Base-by-base conservation (phyloP, 2,797 vertebrate species). In the Lepilemur septentrionalis region DNA sequence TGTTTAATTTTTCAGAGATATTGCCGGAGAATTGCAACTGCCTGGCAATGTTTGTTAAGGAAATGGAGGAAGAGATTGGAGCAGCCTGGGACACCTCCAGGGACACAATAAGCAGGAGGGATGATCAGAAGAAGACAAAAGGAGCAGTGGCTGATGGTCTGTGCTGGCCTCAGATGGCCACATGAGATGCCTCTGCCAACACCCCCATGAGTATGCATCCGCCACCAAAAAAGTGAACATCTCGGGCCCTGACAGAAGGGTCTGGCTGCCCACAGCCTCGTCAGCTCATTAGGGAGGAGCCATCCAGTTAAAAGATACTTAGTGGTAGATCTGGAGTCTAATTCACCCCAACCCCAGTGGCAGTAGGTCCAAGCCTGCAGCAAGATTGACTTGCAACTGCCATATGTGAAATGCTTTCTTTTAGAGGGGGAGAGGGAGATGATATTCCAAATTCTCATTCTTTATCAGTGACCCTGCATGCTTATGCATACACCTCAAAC, bases 1-100 rank as follows among this genome's bases (percentile, higher is more conserved):
- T 48, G 69, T 73, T 84, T 83, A 88, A n/a, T 97, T 96, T 95
- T 73, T 93, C 96, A 97, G 73, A 69, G 35, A 94, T 84, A 28
- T 4, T n/a, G 86, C 78, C 0, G 35, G 61, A 69, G 73, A 90
- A 91, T 50, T 79, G 5, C 80, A 96, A 85, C 78, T 61, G 55
- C 95, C 95, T 81, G 11, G n/a, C 2, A 59, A 55, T 75, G 38
- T 80, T 96, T 90, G 86, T 75, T 84, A 96, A 61, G 59, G 35
- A 93, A 46, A 79, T 41, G 41, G 90, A 81, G 9, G 63, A 63
- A 84, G 65, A 83, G 41, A 46, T 11, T 4, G 13, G 28, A 86
- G 91, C 55, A 86, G 90, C 48, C 48, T 55, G 18, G 75, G 75
- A 78, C 83, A 18, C 7, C 12, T 72, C 73, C 91, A 73, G 73